Evolutionary conservation across 2,888 invertebrate species (phyloP).

Genomic region (Oligia latruncula): DNA sequence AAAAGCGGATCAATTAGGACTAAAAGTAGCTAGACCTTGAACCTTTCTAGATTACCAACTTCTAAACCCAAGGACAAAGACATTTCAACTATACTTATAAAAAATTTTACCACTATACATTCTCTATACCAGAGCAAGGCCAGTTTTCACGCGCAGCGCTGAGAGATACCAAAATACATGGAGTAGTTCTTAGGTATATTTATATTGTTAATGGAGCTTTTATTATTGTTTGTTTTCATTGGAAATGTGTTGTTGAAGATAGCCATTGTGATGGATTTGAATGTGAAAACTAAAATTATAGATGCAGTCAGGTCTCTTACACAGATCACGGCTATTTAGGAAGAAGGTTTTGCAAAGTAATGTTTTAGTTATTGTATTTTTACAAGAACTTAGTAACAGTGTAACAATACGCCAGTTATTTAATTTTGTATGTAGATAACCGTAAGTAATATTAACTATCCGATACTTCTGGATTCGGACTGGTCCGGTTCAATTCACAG

Average conservation of each 20-base stretch:
- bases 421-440: no score
- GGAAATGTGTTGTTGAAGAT: slow-evolving; percentile 30
- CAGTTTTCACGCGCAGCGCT: slow-evolving; percentile 42
- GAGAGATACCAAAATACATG: slow-evolving; percentile 48
- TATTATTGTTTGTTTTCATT: slow-evolving; percentile 57
- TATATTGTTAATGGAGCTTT: slow-evolving; percentile 61
- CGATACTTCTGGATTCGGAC: no score
- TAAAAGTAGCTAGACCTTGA: neutral
- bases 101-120: slow-evolving; percentile 35
- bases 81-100: slow-evolving; percentile 31
- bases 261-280: slow-evolving; percentile 25
- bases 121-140: slow-evolving; percentile 39
- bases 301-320: neutral
- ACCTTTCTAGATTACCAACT: slow-evolving; percentile 3
- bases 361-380: neutral
- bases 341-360: neutral
- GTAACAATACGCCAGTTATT: neutral
- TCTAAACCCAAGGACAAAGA: slow-evolving; percentile 38
- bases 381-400: neutral
- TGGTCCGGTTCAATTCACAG: neutral
- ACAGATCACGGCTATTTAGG: neutral
- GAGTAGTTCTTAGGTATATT: slow-evolving; percentile 55
- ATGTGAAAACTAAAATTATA: neutral
- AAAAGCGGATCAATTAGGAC: neutral
- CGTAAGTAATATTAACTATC: no score